Evolutionary conservation across 2,888 invertebrate genomes (phyloP), one percentile per base, ranked within the genome.

Genomic region (Rhingia rostrata): DNA sequence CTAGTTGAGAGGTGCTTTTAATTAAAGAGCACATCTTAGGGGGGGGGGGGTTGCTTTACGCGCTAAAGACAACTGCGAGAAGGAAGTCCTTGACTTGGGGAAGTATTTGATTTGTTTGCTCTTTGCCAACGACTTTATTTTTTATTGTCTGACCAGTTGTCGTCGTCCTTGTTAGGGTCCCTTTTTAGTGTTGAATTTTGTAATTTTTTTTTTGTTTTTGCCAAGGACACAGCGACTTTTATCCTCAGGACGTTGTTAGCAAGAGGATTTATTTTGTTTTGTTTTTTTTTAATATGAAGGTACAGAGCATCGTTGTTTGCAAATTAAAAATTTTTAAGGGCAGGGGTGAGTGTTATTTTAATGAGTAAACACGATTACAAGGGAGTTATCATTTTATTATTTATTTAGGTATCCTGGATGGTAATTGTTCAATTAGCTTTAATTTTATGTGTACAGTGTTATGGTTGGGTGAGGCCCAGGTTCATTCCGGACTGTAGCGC

Each of bases 1-100:
- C 22, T 22, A 22, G 22, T 22, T 22, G 22, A 22, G 22, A 22
- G 22, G 22, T 51, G 43, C 14, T 58, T 64, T 47, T 35, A 58
- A 51, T 75, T 49, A 35, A 58, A 58, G 49, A 67, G 45, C 43
- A 77, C 51, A 60, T 39, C 10, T 12, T 32, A 51, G 6, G 37
- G 56, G 35, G 22, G 6, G 37, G 56, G 35, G 22, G 6, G 22
- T 12, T 2, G 35, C 30, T 10, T 9, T 37, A 45, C 6, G n/a
- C 14, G 12, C 14, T 12, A 0, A 47, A 9, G 45, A 45, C 33
- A 12, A 30, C 4, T 33, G 9, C 14, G 51, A 12, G 9, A 53
- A 32, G 43, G 39, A 61, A 47, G 41, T 63, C 77, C 61, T 69
- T 69, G 77, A 69, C 77, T 56, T 54, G 67, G 45, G 67, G 61